Evolutionary conservation across 2,113 vertebrate genomes (phyloP).

Genomic region (Dinomys branickii): DNA sequence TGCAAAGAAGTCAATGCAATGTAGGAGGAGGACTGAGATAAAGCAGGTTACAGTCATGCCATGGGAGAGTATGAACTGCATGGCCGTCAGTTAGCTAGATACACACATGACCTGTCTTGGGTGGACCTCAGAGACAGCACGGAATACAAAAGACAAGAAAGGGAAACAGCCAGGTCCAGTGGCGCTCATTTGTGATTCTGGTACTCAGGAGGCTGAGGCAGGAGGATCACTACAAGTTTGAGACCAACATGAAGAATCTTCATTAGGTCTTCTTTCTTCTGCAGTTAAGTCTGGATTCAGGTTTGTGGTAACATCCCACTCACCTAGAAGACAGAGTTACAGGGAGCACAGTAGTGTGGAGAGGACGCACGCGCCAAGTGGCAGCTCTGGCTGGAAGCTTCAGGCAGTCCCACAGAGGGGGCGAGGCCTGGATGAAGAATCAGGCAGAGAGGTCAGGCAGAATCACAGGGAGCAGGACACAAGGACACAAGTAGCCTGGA

Average conservation of each 20-base stretch:
- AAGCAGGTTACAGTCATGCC: fast-evolving
- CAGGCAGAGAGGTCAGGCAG: too few species aligned
- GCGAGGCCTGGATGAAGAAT: too few species aligned
- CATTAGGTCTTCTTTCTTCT: too few species aligned
- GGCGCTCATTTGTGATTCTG: not conserved
- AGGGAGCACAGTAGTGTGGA: too few species aligned
- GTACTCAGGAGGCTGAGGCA: not conserved
- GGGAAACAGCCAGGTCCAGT: not conserved
- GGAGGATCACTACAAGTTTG: not conserved
- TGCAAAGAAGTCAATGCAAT: not conserved
- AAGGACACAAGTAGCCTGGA: too few species aligned
- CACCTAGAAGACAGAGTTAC: too few species aligned
- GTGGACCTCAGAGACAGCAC: not conserved
- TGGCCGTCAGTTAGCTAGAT: not conserved
- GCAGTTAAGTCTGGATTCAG: too few species aligned
- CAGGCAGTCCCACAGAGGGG: too few species aligned
- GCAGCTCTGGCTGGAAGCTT: too few species aligned
- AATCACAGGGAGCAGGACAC: too few species aligned
- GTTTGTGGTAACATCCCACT: too few species aligned
- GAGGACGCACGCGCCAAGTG: too few species aligned
- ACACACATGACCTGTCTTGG: not conserved
- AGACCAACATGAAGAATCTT: not conserved
- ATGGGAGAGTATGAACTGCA: not conserved
- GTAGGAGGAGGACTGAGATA: not conserved
- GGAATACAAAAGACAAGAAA: not conserved